Evolutionary conservation across 2,888 invertebrate species (phyloP).

Genomic region (Drosophila neonasuta): DNA sequence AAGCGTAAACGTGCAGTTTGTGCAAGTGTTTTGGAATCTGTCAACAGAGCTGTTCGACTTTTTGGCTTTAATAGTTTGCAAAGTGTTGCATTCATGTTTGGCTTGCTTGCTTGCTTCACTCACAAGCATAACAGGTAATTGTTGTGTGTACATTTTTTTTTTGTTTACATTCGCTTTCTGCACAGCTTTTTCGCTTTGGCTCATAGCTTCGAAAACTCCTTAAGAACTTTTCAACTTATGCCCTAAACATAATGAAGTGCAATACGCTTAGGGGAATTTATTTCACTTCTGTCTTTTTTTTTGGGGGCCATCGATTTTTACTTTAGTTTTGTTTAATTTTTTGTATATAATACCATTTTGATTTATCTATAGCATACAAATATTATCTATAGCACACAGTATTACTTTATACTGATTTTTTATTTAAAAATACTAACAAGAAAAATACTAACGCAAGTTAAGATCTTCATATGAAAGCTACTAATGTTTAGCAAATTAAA

Average conservation of each 20-base stretch:
- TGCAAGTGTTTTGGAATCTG: conserved; percentile 73
- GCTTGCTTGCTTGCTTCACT: conserved; percentile 10
- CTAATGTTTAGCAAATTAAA: too few relatives aligned
- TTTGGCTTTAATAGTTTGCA: conserved; percentile 69
- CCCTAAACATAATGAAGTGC: conserved; percentile 15
- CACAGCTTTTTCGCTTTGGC: conserved; percentile 15
- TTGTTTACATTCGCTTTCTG: conserved; percentile 20
- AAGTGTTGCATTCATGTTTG: conserved; percentile 48
- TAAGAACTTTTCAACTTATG: conserved; percentile 24
- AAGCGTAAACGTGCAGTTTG: conserved; percentile 54
- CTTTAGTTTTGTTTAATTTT: too few relatives aligned
- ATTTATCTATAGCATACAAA: too few relatives aligned
- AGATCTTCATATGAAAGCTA: too few relatives aligned
- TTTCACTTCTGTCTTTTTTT: background rate
- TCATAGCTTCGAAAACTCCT: conserved; percentile 1
- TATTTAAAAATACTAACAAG: too few relatives aligned
- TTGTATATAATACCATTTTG: too few relatives aligned
- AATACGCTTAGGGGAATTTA: background rate
- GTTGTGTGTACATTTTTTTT: conserved; percentile 40
- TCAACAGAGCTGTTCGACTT: conserved; percentile 65
- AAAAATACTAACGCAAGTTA: too few relatives aligned
- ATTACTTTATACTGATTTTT: too few relatives aligned
- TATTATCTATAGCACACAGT: too few relatives aligned
- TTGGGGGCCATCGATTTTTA: background rate
- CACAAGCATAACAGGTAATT: conserved; percentile 41